A percentile compares a stretch with the other conserved stretches of the same genome.
Evolutionary conservation across 1,140 invertebrate species (phyloP).

Genomic region (Venturia canescens): DNA sequence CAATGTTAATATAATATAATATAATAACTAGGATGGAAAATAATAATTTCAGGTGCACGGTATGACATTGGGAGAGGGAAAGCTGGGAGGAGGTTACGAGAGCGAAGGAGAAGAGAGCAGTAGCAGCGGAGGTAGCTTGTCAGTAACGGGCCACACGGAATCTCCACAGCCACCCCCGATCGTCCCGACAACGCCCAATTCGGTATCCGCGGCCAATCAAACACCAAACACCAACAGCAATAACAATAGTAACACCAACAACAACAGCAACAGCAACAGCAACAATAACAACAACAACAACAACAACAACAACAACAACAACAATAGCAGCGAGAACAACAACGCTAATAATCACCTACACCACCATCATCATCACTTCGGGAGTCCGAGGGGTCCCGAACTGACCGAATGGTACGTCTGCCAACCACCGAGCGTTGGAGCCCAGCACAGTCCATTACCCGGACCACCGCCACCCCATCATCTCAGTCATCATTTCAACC

Average conservation of each 20-base stretch:
- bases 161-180: constrained; percentile 72
- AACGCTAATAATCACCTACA: constrained; percentile 41
- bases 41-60: constrained; percentile 71
- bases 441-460: constrained; percentile 75
- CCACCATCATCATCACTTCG: constrained; percentile 52
- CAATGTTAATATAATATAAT: too few species aligned
- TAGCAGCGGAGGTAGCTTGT: constrained; percentile 73
- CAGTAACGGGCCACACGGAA: constrained; percentile 73
- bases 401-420: constrained; percentile 83
- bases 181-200: constrained; percentile 71
- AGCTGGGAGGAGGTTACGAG: constrained; percentile 72
- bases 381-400: constrained; percentile 68
- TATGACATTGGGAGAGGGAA: constrained; percentile 70
- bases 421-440: constrained; percentile 69
- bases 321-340: constrained; percentile 29
- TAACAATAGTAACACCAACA: constrained; percentile 4
- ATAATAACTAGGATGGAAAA: not conserved
- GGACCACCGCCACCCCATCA: constrained; percentile 78
- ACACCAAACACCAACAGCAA: constrained; percentile 53
- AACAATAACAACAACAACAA: constrained; percentile 47
- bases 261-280: constrained; percentile 52
- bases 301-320: too few species aligned
- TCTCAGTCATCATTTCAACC: constrained; percentile 74
- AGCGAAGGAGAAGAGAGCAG: constrained; percentile 76
- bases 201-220: constrained; percentile 60